A percentile compares a stretch with the other conserved stretches of the same genome.
phyloP scores from a whole-genome alignment of 2,113 vertebrate species.

The Eulemur macaco region DNA sequence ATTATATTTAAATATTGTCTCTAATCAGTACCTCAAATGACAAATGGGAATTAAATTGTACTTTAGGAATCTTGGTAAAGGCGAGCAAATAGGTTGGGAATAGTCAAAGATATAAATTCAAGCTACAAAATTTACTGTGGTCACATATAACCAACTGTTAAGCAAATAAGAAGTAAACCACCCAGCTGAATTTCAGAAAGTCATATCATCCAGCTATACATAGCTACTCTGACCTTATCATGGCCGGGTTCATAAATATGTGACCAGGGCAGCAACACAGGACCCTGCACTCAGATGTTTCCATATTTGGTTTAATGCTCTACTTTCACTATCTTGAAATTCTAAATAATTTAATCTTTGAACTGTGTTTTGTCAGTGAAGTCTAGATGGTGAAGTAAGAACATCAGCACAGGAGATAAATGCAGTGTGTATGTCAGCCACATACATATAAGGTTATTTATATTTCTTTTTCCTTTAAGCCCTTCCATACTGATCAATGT shows the following conservation, averaged over 20 bases:
- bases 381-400: background rate
- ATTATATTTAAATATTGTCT: background rate
- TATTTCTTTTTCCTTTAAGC: background rate
- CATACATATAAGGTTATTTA: background rate
- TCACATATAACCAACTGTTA: background rate
- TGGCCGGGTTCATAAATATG: background rate
- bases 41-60: background rate
- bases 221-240: background rate
- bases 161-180: background rate
- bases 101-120: background rate
- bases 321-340: background rate
- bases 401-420: background rate
- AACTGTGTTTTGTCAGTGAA: background rate
- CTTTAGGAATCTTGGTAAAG: background rate
- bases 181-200: background rate
- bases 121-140: background rate
- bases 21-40: background rate
- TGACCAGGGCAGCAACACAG: background rate
- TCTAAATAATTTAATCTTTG: background rate
- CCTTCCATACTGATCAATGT: background rate
- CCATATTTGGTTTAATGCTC: background rate
- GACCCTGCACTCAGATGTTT: background rate
- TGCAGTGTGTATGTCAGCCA: background rate
- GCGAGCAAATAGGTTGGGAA: background rate
- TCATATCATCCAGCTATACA: background rate